phyloP scores from a whole-genome alignment of 2,113 vertebrate genomes.

The Galbula dea region DNA sequence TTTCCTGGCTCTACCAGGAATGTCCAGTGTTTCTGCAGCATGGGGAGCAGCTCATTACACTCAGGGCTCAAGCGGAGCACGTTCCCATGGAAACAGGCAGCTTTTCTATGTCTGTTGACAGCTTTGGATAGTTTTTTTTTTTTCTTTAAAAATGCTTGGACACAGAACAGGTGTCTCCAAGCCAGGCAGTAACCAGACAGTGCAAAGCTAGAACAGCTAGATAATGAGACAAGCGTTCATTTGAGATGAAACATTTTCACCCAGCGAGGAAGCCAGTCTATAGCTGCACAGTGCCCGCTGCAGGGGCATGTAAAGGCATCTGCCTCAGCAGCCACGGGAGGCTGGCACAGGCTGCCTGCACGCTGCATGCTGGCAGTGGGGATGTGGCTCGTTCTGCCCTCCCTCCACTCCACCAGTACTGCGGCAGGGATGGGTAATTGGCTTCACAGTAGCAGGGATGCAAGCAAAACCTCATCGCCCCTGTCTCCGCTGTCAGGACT shows the following conservation, averaged over 20 bases:
- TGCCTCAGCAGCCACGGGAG: accelerated
- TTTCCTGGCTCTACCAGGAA: neutral
- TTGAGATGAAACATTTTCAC: slow-evolving; percentile 4
- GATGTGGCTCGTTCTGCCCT: neutral
- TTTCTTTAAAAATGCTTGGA: slow-evolving; percentile 54
- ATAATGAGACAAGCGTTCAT: slow-evolving; percentile 50
- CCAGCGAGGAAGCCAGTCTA: neutral
- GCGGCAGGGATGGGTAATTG: accelerated
- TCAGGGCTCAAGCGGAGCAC: neutral
- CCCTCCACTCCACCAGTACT: accelerated
- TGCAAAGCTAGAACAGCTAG: neutral
- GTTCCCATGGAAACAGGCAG: slow-evolving; percentile 68
- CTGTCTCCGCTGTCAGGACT: neutral
- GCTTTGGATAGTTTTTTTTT: slow-evolving; percentile 28
- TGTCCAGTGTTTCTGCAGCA: neutral
- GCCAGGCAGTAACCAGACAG: slow-evolving; percentile 45
- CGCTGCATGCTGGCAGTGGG: accelerated
- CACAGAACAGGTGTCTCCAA: slow-evolving; percentile 58
- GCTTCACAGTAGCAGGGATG: accelerated
- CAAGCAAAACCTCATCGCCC: accelerated
- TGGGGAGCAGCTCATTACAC: slow-evolving; percentile 19
- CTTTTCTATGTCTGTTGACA: slow-evolving; percentile 56
- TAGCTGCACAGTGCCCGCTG: neutral
- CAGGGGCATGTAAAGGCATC: neutral
- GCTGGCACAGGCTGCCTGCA: neutral